These are phyloP conservation scores for Imbricaverruca yamaguchii DNA, from an alignment of 2,888 invertebrate genomes.

Conservation along the genomic window DNA sequence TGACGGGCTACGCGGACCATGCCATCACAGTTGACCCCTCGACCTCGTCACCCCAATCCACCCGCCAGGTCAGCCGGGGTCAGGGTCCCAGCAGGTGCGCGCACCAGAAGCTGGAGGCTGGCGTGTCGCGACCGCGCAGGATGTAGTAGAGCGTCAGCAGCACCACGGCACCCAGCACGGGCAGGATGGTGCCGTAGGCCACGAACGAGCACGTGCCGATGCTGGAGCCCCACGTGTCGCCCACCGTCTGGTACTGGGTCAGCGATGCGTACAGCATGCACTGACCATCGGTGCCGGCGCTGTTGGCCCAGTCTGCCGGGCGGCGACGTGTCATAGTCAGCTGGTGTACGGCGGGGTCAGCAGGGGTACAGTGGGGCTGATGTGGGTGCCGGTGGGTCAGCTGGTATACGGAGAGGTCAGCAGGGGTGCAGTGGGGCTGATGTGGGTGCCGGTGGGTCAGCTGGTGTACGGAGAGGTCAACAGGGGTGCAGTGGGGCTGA, in stretches of 20 bases:
- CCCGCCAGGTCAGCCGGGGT: too few species aligned
- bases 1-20: too few species aligned
- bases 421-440: not conserved
- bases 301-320: slow-evolving; percentile 7
- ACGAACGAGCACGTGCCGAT: slow-evolving; percentile 21
- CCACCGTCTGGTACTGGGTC: slow-evolving; percentile 5
- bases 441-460: not conserved
- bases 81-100: too few species aligned
- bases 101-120: not conserved
- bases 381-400: not conserved
- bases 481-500: not conserved
- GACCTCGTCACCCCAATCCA: too few species aligned
- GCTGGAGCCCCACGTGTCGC: slow-evolving; percentile 13
- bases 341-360: not conserved
- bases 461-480: not conserved
- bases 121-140: not conserved
- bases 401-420: not conserved
- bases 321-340: too few species aligned
- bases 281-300: not conserved
- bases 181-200: slow-evolving; percentile 15
- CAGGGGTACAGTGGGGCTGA: not conserved
- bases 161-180: not conserved
- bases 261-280: slow-evolving; percentile 17
- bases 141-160: slow-evolving; percentile 13
- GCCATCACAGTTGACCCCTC: too few species aligned